A percentile compares a stretch with the other conserved stretches of the same genome.
Evolutionary conservation across 2,888 invertebrate species (phyloP).

Genomic region (Barypeithes pellucidus): DNA sequence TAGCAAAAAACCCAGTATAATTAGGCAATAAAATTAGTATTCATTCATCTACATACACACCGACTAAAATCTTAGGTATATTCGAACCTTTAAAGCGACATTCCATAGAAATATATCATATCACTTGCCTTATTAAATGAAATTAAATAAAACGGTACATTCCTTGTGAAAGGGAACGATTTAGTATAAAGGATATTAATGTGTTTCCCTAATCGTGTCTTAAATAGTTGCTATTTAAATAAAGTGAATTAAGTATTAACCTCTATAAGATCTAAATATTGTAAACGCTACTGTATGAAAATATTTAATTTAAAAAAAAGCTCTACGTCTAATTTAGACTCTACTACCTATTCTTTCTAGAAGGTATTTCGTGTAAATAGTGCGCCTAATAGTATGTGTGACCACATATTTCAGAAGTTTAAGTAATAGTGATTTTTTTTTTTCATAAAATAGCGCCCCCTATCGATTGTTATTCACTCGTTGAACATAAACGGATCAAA

Average conservation of each 20-base stretch:
- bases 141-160: background rate
- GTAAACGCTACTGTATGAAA: conserved; percentile 17
- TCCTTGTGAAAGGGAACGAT: background rate
- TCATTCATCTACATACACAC: background rate
- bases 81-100: no score
- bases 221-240: background rate
- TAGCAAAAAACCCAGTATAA: background rate
- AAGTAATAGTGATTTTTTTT: background rate
- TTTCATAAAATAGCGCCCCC: background rate
- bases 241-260: background rate
- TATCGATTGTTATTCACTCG: background rate
- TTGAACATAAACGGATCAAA: conserved; percentile 4
- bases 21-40: background rate
- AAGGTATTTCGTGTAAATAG: conserved; percentile 12
- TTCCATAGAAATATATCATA: no score
- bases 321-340: background rate
- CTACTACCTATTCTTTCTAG: background rate
- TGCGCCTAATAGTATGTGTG: conserved; percentile 9
- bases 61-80: background rate
- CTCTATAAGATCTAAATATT: background rate
- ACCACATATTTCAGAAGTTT: background rate
- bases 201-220: background rate
- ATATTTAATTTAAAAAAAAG: conserved; percentile 18
- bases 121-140: background rate
- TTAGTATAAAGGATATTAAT: background rate